phyloP scores from a whole-genome alignment of 2,888 invertebrate species.

The Xestia rhomboidea region DNA sequence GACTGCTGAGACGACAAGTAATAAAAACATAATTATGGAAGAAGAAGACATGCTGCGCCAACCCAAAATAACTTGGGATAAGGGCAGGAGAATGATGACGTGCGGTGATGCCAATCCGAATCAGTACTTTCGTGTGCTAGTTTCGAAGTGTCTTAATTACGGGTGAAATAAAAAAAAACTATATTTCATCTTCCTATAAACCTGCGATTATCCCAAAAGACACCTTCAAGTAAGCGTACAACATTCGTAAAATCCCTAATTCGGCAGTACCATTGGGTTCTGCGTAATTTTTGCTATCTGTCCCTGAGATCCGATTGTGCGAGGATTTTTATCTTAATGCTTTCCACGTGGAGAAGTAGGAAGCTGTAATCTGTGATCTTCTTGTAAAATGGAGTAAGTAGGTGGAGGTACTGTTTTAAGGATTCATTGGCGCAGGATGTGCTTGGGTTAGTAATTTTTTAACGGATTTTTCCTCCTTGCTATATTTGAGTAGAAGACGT shows the following conservation, averaged over 20 bases:
- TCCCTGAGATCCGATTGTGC: conserved; percentile 34
- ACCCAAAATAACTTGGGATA: not conserved
- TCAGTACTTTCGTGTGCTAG: not conserved
- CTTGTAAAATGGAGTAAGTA: conserved; percentile 30
- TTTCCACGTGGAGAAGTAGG: conserved; percentile 19
- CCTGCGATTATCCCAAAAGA: conserved; percentile 63
- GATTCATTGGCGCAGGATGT: conserved; percentile 29
- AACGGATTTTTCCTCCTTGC: not conserved
- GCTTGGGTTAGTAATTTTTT: conserved; percentile 13
- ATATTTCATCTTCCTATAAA: not conserved
- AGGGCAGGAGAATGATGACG: not conserved
- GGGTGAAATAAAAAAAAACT: not conserved
- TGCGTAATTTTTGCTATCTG: conserved; percentile 63
- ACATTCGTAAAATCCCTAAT: conserved; percentile 66
- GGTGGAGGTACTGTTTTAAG: conserved; percentile 10
- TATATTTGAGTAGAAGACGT: not conserved
- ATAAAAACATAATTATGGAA: not conserved
- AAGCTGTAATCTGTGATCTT: conserved; percentile 29
- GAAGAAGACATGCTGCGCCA: not conserved
- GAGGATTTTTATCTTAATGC: conserved; percentile 53
- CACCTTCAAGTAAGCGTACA: conserved; percentile 54
- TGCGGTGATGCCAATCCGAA: not conserved
- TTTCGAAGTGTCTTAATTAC: not conserved
- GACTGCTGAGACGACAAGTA: not conserved
- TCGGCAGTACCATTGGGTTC: conserved; percentile 60